These are phyloP conservation scores for Cossypha caffra DNA, from an alignment of 2,797 vertebrate species.

Conservation along the genomic window DNA sequence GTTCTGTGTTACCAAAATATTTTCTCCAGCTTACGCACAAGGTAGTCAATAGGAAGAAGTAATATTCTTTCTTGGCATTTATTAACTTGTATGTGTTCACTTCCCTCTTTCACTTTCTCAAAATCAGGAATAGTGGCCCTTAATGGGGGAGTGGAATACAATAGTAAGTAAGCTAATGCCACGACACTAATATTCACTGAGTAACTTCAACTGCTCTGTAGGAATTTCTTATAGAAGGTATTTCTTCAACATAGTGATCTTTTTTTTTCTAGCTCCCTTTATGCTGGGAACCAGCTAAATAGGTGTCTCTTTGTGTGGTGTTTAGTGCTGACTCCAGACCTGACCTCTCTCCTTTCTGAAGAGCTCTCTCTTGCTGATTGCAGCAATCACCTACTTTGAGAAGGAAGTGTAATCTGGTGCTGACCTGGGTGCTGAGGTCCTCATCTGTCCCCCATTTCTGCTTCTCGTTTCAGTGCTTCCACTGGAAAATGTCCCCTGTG, in stretches of 20 bases:
- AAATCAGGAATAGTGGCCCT: not conserved
- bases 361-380: not conserved
- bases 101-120: not conserved
- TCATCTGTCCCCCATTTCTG: not conserved
- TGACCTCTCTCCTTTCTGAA: not conserved
- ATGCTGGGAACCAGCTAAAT: not conserved
- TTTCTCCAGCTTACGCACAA: not conserved
- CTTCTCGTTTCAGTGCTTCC: not conserved
- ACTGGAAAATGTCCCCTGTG: not conserved
- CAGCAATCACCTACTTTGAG: not conserved
- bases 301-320: not conserved
- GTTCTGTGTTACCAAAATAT: not conserved
- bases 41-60: not conserved
- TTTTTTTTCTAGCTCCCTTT: not conserved
- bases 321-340: not conserved
- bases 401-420: not conserved
- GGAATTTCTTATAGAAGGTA: not conserved
- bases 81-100: not conserved
- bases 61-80: not conserved
- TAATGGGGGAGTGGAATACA: not conserved
- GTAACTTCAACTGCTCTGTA: not conserved
- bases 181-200: not conserved
- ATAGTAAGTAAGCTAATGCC: not conserved
- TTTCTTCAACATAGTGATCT: not conserved
- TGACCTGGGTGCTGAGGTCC: not conserved